phyloP scores from a whole-genome alignment of 2,888 invertebrate species.

The Parnassius apollo region DNA sequence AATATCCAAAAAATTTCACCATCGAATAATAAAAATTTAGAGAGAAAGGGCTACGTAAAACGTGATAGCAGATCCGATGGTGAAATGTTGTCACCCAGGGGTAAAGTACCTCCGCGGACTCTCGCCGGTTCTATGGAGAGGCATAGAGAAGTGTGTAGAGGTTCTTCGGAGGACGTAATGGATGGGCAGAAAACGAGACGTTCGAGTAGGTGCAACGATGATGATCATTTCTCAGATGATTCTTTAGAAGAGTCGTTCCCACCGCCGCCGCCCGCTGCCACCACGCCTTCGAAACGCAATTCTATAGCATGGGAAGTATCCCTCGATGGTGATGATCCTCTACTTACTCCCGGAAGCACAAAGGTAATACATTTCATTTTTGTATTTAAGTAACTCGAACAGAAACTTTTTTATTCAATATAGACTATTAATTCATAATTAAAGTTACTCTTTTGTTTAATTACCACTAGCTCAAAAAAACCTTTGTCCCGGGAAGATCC shows the following conservation, averaged over 20 bases:
- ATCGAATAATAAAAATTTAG: conserved; percentile 61
- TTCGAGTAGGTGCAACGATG: conserved; percentile 64
- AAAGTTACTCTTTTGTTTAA: too few species aligned
- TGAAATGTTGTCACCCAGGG: conserved; percentile 69
- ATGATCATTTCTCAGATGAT: conserved; percentile 89
- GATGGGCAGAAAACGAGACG: conserved; percentile 59
- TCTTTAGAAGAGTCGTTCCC: conserved; percentile 89
- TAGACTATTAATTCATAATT: too few species aligned
- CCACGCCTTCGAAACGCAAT: conserved; percentile 86
- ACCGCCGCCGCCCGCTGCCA: conserved; percentile 80
- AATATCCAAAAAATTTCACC: conserved; percentile 65
- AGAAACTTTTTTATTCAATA: too few species aligned
- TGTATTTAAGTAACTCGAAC: too few species aligned
- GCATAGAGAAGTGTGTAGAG: conserved; percentile 89
- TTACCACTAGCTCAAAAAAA: too few species aligned
- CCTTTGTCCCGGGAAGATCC: too few species aligned
- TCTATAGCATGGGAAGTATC: conserved; percentile 95
- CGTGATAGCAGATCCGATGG: conserved; percentile 68
- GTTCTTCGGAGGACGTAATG: conserved; percentile 75
- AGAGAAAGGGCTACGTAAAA: conserved; percentile 58
- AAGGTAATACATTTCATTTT: conserved; percentile 64
- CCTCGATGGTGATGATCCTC: conserved; percentile 85
- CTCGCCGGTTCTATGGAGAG: conserved; percentile 87
- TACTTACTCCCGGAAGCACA: conserved; percentile 86
- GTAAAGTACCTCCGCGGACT: conserved; percentile 85